A percentile compares a stretch with the other conserved stretches of the same genome.
Evolutionary conservation across 2,888 invertebrate species (phyloP).

Genomic region (Meliscaeva auricollis): DNA sequence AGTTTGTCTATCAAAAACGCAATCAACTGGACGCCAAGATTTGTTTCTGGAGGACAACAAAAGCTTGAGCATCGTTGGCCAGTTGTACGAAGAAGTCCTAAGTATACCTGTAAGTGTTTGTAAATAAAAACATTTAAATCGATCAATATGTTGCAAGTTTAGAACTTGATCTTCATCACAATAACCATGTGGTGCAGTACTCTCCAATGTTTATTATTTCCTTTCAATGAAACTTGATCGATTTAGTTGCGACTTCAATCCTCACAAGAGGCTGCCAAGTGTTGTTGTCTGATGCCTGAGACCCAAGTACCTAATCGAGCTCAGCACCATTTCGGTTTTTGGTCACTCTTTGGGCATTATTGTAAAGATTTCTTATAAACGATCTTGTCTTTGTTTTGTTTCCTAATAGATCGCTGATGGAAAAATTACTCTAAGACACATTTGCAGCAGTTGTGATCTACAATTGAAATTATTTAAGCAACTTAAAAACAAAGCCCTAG

Average conservation of each 20-base stretch:
- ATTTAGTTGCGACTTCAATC: too few species aligned
- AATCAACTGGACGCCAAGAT: slow-evolving; percentile 76
- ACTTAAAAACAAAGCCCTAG: slow-evolving; percentile 78
- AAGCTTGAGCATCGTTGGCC: slow-evolving; percentile 71
- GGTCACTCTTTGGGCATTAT: too few species aligned
- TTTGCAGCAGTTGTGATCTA: slow-evolving; percentile 79
- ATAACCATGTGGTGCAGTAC: too few species aligned
- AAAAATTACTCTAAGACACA: slow-evolving; percentile 75
- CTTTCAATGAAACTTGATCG: too few species aligned
- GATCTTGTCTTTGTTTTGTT: background rate
- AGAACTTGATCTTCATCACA: background rate
- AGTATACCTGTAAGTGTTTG: slow-evolving; percentile 70
- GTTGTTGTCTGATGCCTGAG: too few species aligned
- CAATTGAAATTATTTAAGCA: slow-evolving; percentile 80
- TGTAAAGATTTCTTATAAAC: background rate
- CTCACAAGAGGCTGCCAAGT: too few species aligned
- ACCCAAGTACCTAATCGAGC: too few species aligned
- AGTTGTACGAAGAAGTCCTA: slow-evolving; percentile 77
- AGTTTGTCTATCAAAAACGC: slow-evolving; percentile 77
- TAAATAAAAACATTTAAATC: background rate
- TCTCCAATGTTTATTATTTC: too few species aligned
- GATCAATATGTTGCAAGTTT: background rate
- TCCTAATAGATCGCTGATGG: slow-evolving; percentile 64
- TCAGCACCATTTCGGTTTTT: too few species aligned
- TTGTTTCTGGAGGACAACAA: slow-evolving; percentile 51